These are phyloP conservation scores for Ostrea denselamellosa DNA, from an alignment of 1,140 invertebrate genomes.

Conservation along the genomic window DNA sequence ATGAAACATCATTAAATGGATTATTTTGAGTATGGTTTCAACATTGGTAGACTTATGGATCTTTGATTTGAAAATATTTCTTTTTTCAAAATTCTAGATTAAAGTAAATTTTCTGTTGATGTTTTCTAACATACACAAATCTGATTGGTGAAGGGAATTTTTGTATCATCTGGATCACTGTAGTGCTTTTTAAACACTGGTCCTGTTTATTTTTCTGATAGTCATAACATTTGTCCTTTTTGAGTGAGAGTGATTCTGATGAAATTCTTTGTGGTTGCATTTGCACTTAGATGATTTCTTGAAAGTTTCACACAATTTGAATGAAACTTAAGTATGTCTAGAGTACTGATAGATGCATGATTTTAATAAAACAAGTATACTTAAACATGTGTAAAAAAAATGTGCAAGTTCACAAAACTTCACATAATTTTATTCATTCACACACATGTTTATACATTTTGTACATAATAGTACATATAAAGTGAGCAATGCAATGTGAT, in stretches of 20 bases:
- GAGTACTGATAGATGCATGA: background rate
- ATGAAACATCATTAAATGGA: background rate
- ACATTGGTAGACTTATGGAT: background rate
- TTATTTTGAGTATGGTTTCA: background rate
- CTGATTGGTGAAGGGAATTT: constrained; percentile 23
- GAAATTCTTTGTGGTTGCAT: background rate
- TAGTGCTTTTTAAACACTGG: background rate
- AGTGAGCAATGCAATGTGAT: background rate
- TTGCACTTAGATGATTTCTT: background rate
- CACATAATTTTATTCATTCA: background rate
- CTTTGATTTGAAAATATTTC: no score
- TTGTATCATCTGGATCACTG: constrained; percentile 37
- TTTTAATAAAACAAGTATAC: background rate
- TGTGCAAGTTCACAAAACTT: background rate
- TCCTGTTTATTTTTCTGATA: background rate
- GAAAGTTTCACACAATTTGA: background rate
- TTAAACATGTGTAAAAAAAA: background rate
- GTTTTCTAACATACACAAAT: constrained; percentile 25
- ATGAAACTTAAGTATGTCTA: background rate
- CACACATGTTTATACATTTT: background rate
- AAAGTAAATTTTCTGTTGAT: background rate
- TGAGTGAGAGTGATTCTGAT: constrained; percentile 19
- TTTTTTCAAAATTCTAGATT: background rate
- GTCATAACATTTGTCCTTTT: constrained; percentile 1
- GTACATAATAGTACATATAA: background rate